Base-by-base conservation (phyloP, 2,888 invertebrate genomes). In the Scaptomyza caliginosa region DNA sequence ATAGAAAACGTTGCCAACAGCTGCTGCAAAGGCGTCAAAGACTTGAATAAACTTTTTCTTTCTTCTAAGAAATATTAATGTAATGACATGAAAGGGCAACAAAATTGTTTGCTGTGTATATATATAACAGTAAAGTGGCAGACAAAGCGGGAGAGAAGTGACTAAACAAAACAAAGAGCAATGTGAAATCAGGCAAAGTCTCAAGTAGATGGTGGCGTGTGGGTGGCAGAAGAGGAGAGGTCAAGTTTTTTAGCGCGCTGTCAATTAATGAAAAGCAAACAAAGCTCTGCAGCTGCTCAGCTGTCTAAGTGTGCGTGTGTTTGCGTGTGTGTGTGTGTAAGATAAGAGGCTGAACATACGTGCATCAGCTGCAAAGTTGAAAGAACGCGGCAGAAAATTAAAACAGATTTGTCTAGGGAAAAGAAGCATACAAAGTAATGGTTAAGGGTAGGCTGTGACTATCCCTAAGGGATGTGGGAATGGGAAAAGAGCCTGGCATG, bases 261-360 rank as follows among this genome's bases (percentile, higher is more conserved):
- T 11, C 77, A 64, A 64, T 65, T 81, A 86, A 86, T 81, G 81
- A 80, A 84, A 86, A 75, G 50, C 74, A 86, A 84, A 86, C 84
- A 81, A 77, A 69, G 74, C 59, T 59, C 45, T 42, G 54, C 56
- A 57, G 70, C 74, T 81, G 54, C 48, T 49, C 57, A 49, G 42
- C 48, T 58, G 66, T 56, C 57, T 51, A 19, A 28, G 51, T 49
- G 43, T 63, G 39, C 55, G 58, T 40, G 51, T 30, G 39, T 28
- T 28, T 17, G 39, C 42, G 17, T 19, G 54, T 46, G 48, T 32
- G 30, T 13, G 32, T 23, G 32, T 52, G 48, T 59, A 16, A 28
- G 24, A 39, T 64, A 64, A 48, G 46, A 36, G 52, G 50, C 50
- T 46, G 39, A 21, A 11, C 16, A 28, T 17, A 36, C 24, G 34